Base-by-base conservation (phyloP, 2,113 vertebrate genomes). In the Trematomus loennbergii region DNA sequence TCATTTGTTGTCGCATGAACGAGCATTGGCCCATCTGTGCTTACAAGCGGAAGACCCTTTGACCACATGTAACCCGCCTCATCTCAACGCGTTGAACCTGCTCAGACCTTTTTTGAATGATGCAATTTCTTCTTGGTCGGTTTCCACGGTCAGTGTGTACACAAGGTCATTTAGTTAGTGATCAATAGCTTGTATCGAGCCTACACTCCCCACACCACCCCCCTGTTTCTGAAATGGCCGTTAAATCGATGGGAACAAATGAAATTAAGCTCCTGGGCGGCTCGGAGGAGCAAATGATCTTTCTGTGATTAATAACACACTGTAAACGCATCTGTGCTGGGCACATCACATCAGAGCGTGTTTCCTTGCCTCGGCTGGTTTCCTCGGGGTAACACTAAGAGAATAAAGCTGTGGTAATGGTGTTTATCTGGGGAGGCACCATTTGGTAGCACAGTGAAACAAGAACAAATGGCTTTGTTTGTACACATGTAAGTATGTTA, bases 211-310 rank as follows among this genome's bases (percentile, higher is more conserved):
- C 80, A 2, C 78, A 5, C 81, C 88, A 25, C 65, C 85, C 68
- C 68, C 76, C 62, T n/a, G 67, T 91, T 92, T 91, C 87, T 94
- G 88, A 90, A 94, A 90, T 77, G 87, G 86, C 90, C 91, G 73
- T 91, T 90, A 92, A 92, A 94, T 94, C 92, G 85, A 93, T 94
- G 84, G 68, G 86, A 90, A 91, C 91, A 93, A 93, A 94, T 94
- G 84, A 92, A 92, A 94, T 94, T 93, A 94, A 92, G 91, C 91
- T 93, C 82, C 82, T 86, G 91, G 90, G 86, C 77, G 75, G 86
- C 92, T 88, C 54, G 9, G 84, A 92, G 86, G 77, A 85, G 86
- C 84, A 90, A 92, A 93, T 93, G 79, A 92, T 93, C 87, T 91
- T 82, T 77, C 79, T 85, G 91, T 92, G 87, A 93, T 94, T 91